Base-by-base conservation (phyloP, 2,888 invertebrate species). In the Acanthoscelides obtectus region DNA sequence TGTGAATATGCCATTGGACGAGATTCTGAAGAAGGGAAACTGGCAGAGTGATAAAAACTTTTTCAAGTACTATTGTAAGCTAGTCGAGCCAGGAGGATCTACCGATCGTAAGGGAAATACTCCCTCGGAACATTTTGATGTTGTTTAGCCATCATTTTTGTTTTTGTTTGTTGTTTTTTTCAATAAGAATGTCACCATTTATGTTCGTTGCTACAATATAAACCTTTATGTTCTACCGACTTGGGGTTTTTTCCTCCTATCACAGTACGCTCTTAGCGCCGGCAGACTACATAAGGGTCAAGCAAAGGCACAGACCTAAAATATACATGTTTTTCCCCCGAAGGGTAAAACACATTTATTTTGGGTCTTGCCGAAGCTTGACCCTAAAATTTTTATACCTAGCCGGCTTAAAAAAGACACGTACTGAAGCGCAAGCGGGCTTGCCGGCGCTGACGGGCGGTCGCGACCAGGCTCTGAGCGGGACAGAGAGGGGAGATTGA, bases 361-460 rank as follows among this genome's bases (percentile, higher is more conserved):
- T 72, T 64, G 64, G 70, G 70, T 69, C 72, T 70, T 69, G 72
- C 69, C 64, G 20, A 72, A 69, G 72, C 70, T 72, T 72, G 69
- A 72, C 70, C 72, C 45, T 45, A n/a, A 6, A 12, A 45, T 45
- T 45, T 45, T 45, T 12, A 45, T 65, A 27, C 20, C 70, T 70
- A 66, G 70, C 65, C 70, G 27, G 70, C n/a, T n/a, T n/a, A n/a
- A n/a, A n/a, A n/a, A n/a, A n/a, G n/a, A n/a, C n/a, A n/a, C n/a
- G 66, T 70, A 70, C 70, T 70, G 66, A 70, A 22, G 65, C 20
- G 66, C 25, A 22, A 45, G 45, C 45, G 45, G 45, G 12, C 45
- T 45, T 45, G 45, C 45, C 45, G 45, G 45, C 45, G 45, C 45
- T 1, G 17, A 45, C 45, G 6, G 17, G 45, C 45, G 45, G 45